Evolutionary conservation across 2,113 vertebrate genomes (phyloP), one percentile per base, ranked within the genome.

Genomic region (Pterocles orientalis): DNA sequence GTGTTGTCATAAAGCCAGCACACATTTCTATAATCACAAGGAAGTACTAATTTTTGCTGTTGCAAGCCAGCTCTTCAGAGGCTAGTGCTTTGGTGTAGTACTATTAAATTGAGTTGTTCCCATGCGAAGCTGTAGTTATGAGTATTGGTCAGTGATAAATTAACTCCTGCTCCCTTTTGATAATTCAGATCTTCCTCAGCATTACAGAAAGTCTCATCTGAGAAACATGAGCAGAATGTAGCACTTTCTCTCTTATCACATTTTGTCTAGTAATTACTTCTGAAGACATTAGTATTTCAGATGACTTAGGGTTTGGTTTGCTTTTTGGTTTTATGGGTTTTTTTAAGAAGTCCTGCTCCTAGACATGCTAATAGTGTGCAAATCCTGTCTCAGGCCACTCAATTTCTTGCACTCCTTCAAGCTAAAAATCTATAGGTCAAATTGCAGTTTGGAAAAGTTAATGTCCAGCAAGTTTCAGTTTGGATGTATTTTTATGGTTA

Each of bases 401-500:
- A 26, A 3, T 64, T 83, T 72, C 75, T 92, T 84, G 48, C 11
- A 70, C 13, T 92, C 7, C 31, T 82, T 68, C 26, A 25, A 61
- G 50, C 23, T 78, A 47, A 85, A 85, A 80, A 64, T 66, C 31
- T 0, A 0, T 56, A 66, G 84, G 11, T 79, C 51, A 71, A 25
- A 62, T 11, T 69, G 31, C 33, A 85, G 12, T 92, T 90, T 62
- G 51, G 25, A 73, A 64, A 68, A 88, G 13, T 65, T 84, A 7
- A 4, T 50, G 25, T 84, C 45, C 57, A 76, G 50, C 43, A 94
- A 69, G 25, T 78, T 90, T 90, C 56, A 68, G 20, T n/a, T 62
- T 81, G 31, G 19, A 83, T 93, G 82, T 95, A 51, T 96, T 87
- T 91, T 90, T 90, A 56, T 53, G 58, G 34, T 41, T 86, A 41